Conservation (phyloP, 2,113 vertebrate genomes). For the Phodopus roborovskii region DNA sequence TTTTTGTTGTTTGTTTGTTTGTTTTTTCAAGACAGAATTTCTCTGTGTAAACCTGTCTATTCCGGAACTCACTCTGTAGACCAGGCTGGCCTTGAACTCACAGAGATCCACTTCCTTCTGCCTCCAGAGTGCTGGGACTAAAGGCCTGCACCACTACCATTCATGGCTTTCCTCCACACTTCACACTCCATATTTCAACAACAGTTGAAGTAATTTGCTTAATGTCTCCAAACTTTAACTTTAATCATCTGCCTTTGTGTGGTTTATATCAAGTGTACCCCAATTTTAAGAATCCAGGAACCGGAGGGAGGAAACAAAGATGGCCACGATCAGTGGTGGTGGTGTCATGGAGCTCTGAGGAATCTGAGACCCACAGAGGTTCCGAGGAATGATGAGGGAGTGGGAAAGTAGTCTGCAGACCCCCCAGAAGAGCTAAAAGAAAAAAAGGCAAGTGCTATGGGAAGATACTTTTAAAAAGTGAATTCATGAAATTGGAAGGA, state of each 20-base stretch:
- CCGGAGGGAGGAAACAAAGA: too few species aligned
- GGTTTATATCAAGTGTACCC: background rate
- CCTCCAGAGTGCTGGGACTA: background rate
- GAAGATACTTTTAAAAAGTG: too few species aligned
- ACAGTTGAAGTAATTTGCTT: background rate
- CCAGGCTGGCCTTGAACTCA: background rate
- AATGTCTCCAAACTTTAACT: conserved; percentile 1
- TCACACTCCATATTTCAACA: background rate
- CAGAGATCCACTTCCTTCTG: background rate
- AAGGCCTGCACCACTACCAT: background rate
- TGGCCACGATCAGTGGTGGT: too few species aligned
- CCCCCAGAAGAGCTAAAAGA: too few species aligned
- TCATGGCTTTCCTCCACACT: background rate
- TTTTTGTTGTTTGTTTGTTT: background rate
- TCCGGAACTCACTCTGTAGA: background rate
- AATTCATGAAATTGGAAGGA: too few species aligned
- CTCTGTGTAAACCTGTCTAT: background rate
- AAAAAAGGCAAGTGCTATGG: too few species aligned
- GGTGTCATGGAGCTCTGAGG: too few species aligned
- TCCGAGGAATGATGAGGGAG: too few species aligned
- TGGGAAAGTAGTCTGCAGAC: too few species aligned
- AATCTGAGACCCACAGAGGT: too few species aligned
- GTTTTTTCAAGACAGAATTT: background rate
- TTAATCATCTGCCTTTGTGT: conserved; percentile 5
- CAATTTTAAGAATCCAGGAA: background rate